These are phyloP conservation scores for Chaetura pelagica DNA, from an alignment of 2,113 vertebrate species.

Conservation along the genomic window DNA sequence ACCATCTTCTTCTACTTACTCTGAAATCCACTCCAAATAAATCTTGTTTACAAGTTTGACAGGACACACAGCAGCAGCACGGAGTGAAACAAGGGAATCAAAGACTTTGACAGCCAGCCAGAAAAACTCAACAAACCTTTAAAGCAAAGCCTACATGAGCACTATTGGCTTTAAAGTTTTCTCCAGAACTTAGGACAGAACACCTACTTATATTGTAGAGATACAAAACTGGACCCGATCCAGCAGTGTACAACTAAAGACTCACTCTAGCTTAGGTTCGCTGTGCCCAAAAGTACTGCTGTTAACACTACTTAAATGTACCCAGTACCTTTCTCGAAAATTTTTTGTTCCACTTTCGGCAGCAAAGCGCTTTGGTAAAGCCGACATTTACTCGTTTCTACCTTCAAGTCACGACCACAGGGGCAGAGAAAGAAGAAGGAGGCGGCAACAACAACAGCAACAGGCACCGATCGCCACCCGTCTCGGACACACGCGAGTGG, in stretches of 20 bases:
- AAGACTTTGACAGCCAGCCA: neutral
- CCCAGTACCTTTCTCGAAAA: neutral
- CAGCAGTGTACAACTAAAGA: accelerated
- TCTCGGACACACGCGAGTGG: neutral
- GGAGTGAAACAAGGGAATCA: neutral
- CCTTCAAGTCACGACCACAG: neutral
- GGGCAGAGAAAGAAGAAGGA: neutral
- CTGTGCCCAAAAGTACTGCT: neutral
- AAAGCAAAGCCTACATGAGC: neutral
- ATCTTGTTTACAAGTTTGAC: neutral
- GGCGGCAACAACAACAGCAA: neutral
- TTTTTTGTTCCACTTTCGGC: too few species aligned
- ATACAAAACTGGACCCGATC: accelerated
- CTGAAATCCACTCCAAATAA: neutral
- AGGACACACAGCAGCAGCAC: neutral
- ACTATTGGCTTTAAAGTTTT: neutral
- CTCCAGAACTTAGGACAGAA: neutral
- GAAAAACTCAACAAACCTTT: neutral
- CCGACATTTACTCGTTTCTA: neutral
- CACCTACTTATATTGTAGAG: accelerated
- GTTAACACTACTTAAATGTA: neutral
- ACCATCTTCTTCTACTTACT: neutral
- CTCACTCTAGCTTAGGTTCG: neutral
- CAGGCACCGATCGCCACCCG: neutral
- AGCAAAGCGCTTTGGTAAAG: neutral